phyloP scores from a whole-genome alignment of 2,797 vertebrate species.

The Diplodus puntazzo region DNA sequence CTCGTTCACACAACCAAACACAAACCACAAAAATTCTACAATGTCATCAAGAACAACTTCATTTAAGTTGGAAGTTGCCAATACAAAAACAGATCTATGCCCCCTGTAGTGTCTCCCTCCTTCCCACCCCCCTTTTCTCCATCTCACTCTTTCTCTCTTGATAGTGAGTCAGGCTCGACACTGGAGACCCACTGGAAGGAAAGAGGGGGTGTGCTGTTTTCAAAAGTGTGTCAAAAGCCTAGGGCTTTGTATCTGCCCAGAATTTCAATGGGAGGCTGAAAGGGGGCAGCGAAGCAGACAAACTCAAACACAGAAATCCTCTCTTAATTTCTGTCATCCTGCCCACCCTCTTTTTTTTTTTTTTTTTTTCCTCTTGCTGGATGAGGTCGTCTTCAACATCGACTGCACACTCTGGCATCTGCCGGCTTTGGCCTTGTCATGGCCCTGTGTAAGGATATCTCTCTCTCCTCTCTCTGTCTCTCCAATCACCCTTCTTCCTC shows the following conservation, averaged over 20 bases:
- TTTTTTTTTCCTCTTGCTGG: constrained; percentile 78
- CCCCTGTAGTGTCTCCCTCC: constrained; percentile 11
- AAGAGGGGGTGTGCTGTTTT: constrained; percentile 89
- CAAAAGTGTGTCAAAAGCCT: constrained; percentile 94
- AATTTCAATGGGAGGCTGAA: constrained; percentile 92
- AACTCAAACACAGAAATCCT: constrained; percentile 89
- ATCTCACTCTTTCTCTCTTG: constrained; percentile 49
- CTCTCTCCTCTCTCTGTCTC: constrained; percentile 36
- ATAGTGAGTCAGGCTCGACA: constrained; percentile 87
- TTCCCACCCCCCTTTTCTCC: constrained; percentile 23
- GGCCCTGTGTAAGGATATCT: constrained; percentile 69
- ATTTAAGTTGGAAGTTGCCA: constrained; percentile 49
- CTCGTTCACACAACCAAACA: constrained; percentile 24
- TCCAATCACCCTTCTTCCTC: constrained; percentile 49
- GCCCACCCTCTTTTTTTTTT: constrained; percentile 54
- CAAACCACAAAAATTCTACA: constrained; percentile 4
- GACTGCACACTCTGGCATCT: constrained; percentile 56
- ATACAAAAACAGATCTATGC: constrained; percentile 49
- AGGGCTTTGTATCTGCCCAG: constrained; percentile 91
- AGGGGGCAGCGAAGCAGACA: constrained; percentile 88
- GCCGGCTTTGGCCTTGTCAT: constrained; percentile 72
- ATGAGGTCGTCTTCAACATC: constrained; percentile 90
- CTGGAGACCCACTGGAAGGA: constrained; percentile 88
- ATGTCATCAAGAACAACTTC: constrained; percentile 39
- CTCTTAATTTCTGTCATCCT: constrained; percentile 92